Evolutionary conservation across 2,888 invertebrate genomes (phyloP).

Genomic region (Lissonota sp.): DNA sequence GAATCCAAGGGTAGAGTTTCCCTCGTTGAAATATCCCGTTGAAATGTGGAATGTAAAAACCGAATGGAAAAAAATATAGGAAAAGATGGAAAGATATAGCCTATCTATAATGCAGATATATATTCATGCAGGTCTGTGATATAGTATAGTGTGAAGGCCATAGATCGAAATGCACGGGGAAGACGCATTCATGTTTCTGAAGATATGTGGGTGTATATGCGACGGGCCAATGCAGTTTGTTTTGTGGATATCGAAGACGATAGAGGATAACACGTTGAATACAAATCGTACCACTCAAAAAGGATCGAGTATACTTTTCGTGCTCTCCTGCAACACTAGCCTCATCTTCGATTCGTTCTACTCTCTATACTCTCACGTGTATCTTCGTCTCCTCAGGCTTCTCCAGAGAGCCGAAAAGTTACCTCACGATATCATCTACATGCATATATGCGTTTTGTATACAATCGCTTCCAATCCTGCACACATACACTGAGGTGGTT

Average conservation of each 20-base stretch:
- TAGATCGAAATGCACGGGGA: constrained; percentile 50
- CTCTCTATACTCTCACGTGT: constrained; percentile 56
- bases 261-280: constrained; percentile 68
- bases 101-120: background rate
- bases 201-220: constrained; percentile 35
- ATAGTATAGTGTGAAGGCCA: constrained; percentile 12
- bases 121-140: background rate
- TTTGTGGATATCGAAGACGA: constrained; percentile 67
- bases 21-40: background rate
- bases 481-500: no score
- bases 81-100: constrained; percentile 24
- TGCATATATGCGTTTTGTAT: background rate
- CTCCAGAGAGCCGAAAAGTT: constrained; percentile 36
- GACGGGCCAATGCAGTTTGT: constrained; percentile 66
- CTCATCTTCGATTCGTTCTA: constrained; percentile 60
- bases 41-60: background rate
- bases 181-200: constrained; percentile 15
- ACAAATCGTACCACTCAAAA: constrained; percentile 69
- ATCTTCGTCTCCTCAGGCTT: constrained; percentile 40
- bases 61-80: constrained; percentile 1
- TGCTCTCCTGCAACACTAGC: constrained; percentile 46
- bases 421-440: constrained; percentile 15
- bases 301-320: constrained; percentile 55
- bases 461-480: background rate
- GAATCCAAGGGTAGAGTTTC: constrained; percentile 21